Evolutionary conservation across 2,888 invertebrate species (phyloP), one percentile per base, ranked within the genome.

Genomic region (Dryococelus australis): DNA sequence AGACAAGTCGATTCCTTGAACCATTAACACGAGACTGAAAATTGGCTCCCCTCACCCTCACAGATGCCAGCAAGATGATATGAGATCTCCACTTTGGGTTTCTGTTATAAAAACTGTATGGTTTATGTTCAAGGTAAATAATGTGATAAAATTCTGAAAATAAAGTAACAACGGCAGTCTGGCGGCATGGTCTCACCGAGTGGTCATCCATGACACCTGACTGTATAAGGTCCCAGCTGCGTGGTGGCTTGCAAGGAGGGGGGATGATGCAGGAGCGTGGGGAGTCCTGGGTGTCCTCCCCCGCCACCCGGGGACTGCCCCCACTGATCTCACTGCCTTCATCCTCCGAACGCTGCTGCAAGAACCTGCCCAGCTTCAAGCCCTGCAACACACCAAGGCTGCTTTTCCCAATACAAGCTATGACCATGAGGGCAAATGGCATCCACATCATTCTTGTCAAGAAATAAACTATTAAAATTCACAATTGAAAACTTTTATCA

Each of bases 161-260:
- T 35, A 4, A 35, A 35, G 35, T 35, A 35, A 35, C 35, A 4
- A 35, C 4, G 35, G 35, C 35, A 35, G 35, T 35, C 35, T 35
- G 35, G 35, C 35, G 4, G 35, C 35, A 35, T 35, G 35, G 47
- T 47, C 79, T 43, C 89, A 90, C 90, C 89, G 90, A 89, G 81
- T 87, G 88, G 78, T 90, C 89, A 88, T 91, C 91, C 84, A 91
- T 91, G 87, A 91, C 91, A 78, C 91, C 91, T 51, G 91, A 90
- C 88, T 91, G 91, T 86, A 91, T 91, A 10, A 91, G 90, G 88
- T 91, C 91, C 91, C 91, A 91, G 84, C 91, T 91, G 28, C 91
- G 89, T 24, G 91, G 91, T 20, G 91, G 91, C 88, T 91, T 90
- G 43, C 91, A 89, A 6, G 91, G 90, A 65, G 91, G 91, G 47